A percentile compares a stretch with the other conserved stretches of the same genome.
Conservation (phyloP, 1,140 invertebrate species). For the Triops longicaudatus region DNA sequence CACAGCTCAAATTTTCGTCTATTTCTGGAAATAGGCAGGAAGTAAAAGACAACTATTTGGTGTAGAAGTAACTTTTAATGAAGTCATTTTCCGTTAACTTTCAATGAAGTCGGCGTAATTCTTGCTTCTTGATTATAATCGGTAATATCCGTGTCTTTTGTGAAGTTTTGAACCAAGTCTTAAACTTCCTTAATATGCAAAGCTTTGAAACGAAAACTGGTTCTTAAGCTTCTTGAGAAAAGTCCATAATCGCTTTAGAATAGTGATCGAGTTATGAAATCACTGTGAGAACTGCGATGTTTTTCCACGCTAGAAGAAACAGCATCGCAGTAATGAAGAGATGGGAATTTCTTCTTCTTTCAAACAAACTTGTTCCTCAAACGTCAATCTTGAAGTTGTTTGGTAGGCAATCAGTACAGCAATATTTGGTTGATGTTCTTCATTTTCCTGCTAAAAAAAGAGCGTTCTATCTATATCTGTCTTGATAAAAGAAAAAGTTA, state of each 20-base stretch:
- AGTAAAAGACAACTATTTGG: too few relatives aligned
- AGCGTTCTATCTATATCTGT: not conserved
- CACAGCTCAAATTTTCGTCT: too few relatives aligned
- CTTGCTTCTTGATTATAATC: too few relatives aligned
- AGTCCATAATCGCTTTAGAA: not conserved
- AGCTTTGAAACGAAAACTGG: too few relatives aligned
- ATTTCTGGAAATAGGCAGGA: too few relatives aligned
- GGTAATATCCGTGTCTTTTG: too few relatives aligned
- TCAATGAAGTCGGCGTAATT: too few relatives aligned
- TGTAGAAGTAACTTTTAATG: too few relatives aligned
- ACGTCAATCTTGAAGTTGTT: not conserved
- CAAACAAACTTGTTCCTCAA: not conserved
- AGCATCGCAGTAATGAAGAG: not conserved
- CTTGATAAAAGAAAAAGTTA: not conserved
- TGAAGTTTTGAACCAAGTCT: too few relatives aligned
- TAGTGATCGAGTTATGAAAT: not conserved
- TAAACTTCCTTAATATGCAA: too few relatives aligned
- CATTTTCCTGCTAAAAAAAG: not conserved
- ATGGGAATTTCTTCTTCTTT: not conserved
- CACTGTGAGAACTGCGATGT: not conserved
- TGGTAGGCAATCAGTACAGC: not conserved
- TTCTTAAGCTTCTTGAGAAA: not conserved
- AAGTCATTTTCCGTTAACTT: too few relatives aligned
- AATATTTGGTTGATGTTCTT: not conserved
- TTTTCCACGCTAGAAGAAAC: not conserved